These are phyloP conservation scores for Andrena bucephala DNA, from an alignment of 2,888 invertebrate genomes.

Conservation along the genomic window DNA sequence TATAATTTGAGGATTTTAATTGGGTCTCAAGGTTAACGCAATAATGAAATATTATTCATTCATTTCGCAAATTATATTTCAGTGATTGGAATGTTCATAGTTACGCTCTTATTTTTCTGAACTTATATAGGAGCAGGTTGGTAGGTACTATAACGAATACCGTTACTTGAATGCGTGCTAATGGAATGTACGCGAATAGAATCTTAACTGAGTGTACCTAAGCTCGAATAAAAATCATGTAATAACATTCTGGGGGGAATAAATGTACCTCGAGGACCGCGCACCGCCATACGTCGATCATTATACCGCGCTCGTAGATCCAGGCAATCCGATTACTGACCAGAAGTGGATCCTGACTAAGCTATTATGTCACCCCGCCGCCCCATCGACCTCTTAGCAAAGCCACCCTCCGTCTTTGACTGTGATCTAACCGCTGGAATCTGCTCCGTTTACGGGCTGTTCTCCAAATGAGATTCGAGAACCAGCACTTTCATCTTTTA, in stretches of 20 bases:
- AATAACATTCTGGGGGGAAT: constrained; percentile 12
- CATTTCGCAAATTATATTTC: no score
- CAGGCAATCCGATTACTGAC: constrained; percentile 66
- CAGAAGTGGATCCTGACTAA: constrained; percentile 68
- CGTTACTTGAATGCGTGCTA: no score
- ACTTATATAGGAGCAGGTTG: no score
- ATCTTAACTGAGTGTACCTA: neutral
- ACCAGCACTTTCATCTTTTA: constrained; percentile 41
- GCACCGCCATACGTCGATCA: constrained; percentile 35
- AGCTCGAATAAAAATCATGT: neutral
- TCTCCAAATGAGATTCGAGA: constrained; percentile 46
- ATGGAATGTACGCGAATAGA: no score
- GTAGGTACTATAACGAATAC: no score
- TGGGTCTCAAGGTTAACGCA: no score
- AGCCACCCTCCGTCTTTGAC: constrained; percentile 59
- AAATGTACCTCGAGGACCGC: neutral
- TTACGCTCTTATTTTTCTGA: neutral
- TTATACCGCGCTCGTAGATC: constrained; percentile 31
- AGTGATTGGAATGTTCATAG: no score
- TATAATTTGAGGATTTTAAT: no score
- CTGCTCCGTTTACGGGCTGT: constrained; percentile 42
- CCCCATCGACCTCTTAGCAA: constrained; percentile 51
- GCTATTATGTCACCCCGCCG: constrained; percentile 62
- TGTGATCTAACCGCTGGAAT: constrained; percentile 42
- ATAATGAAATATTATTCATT: no score